Evolutionary conservation across 2,113 vertebrate genomes (phyloP), one percentile per base, ranked within the genome.

Genomic region (Polypterus bichir): DNA sequence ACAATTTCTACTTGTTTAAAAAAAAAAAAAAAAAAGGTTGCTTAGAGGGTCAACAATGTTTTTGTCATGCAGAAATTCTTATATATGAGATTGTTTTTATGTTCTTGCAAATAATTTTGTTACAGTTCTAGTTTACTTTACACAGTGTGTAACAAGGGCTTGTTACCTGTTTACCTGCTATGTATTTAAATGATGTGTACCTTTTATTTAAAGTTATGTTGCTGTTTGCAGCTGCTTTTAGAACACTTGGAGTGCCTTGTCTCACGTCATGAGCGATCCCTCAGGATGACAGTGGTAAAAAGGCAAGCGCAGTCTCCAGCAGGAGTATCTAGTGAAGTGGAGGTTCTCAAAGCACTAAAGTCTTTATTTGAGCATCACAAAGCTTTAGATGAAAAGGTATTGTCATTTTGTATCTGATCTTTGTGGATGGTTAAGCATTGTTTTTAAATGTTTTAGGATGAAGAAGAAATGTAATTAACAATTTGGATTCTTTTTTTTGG

Each of bases 281-380:
- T 98, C 64, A 84, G 95, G 72, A 97, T 97, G 93, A 98, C 94
- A 0, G 93, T 97, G 58, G 95, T 97, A 66, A 98, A 98, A 82
- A 79, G 95, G 46, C 95, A 97, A 65, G 91, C 93, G 1, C 94
- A 97, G 79, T 96, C 91, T 62, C 95, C 94, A 1, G 95, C 95
- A 1, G 95, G 95, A 0, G 94, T 98, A 70, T 98, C 95, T 59
- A 98, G 94, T 11, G 95, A 98, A 74, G 94, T 98, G 68, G 95
- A 98, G 70, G 95, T 98, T 69, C 91, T 98, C 57, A 98, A 98
- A 80, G 95, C 95, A 4, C 91, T 98, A 1, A 98, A 97, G 76
- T 97, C 93, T n/a, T 77, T 98, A 48, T 98, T 97, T 54, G 95
- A 98, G 65, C 95, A 98, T 74, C 95, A 98, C 77, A 98, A 98